A percentile compares a stretch with the other conserved stretches of the same genome.
phyloP scores from a whole-genome alignment of 2,797 vertebrate genomes.

The Gymnopithys bicolor region DNA sequence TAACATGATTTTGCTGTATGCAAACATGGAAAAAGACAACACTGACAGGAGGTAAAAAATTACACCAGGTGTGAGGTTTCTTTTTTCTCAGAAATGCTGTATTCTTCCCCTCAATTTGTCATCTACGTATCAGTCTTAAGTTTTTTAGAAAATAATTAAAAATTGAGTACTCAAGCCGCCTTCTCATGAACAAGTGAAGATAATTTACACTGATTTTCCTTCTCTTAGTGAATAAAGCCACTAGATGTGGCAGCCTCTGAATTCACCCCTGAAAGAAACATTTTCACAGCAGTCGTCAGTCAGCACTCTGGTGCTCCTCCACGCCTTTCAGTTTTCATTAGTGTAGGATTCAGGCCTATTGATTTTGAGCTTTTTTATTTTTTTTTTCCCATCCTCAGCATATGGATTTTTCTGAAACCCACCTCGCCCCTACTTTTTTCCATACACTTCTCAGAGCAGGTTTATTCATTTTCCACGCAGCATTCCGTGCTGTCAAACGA shows the following conservation, averaged over 20 bases:
- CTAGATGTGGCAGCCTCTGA: not conserved
- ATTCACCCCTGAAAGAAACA: not conserved
- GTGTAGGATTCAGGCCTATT: not conserved
- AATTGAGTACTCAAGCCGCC: not conserved
- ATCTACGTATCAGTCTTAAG: not conserved
- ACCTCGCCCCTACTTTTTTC: not conserved
- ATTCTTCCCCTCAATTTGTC: not conserved
- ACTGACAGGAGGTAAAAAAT: not conserved
- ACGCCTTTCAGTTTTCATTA: conserved; percentile 9
- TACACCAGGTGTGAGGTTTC: fast-evolving
- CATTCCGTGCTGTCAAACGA: not conserved
- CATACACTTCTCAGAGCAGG: fast-evolving
- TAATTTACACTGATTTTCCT: not conserved
- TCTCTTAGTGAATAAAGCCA: not conserved
- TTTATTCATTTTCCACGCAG: not conserved
- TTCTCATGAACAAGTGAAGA: not conserved
- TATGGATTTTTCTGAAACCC: not conserved
- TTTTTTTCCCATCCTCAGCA: not conserved
- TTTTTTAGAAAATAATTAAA: not conserved
- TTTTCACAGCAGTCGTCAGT: not conserved
- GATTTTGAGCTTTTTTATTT: not conserved
- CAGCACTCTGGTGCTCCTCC: not conserved
- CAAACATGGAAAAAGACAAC: not conserved
- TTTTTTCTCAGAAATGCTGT: not conserved
- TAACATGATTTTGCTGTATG: not conserved